Base-by-base conservation (phyloP, 2,888 invertebrate genomes). In the Meloe dianella region DNA sequence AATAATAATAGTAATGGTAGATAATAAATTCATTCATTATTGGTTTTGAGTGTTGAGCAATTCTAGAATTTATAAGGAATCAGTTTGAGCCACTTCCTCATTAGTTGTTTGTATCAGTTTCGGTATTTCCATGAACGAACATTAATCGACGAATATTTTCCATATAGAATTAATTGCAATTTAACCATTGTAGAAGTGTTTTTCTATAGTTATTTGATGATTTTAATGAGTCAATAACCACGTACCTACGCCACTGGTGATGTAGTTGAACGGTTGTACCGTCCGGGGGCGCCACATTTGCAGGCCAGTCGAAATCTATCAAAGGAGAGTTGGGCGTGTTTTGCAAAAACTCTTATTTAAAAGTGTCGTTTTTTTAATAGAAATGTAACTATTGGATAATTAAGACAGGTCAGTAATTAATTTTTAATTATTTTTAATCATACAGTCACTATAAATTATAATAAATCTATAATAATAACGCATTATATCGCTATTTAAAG, bases 301-400 rank as follows among this genome's bases (percentile, higher is more conserved):
- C 47, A 64, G 68, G 73, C 76, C 78, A 81, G 82, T 80, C 76
- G 76, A 76, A 79, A 77, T 78, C 68, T 66, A 68, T 68, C 75
- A 74, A 77, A 35, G 79, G 79, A 78, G 78, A 79, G 79, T 77
- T 82, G 83, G 83, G 83, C 82, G 83, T 83, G 83, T 82, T 75
- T 76, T 74, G 73, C 75, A 76, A 76, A 75, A 72, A 73, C 10
- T 76, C 73, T 70, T 73, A 75, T 73, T 70, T 77, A 78, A 79
- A 77, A 78, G 78, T 80, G 80, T 79, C 79, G 20, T 22, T 80
- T 77, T 81, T 79, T 78, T 78, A n/a, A 69, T 74, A 76, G 79
- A 80, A 80, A 81, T 82, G 81, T 79, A 74, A 78, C 74, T 69
- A 71, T 70, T 72, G 75, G 75, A 78, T 77, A 76, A 71, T 70